These are phyloP conservation scores for Symphodus melops DNA, from an alignment of 2,113 vertebrate species.

Conservation along the genomic window DNA sequence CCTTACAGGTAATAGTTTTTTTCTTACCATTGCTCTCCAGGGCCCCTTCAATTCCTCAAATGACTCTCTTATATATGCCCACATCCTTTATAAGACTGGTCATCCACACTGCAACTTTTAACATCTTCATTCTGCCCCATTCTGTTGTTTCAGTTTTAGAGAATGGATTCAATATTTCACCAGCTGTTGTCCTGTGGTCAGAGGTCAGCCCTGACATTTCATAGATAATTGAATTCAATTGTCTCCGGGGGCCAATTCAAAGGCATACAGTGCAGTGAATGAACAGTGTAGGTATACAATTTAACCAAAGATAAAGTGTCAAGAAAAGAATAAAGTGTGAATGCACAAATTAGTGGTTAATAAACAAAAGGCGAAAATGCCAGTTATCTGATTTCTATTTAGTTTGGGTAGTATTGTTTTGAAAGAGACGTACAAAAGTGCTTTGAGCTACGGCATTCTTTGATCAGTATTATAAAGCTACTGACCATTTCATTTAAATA, in stretches of 20 bases:
- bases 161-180: neutral
- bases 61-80: conserved; percentile 35
- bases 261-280: too few relatives aligned
- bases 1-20: conserved; percentile 36
- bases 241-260: too few relatives aligned
- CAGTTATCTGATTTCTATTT: too few relatives aligned
- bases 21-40: conserved; percentile 46
- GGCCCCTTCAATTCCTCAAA: conserved; percentile 52
- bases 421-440: neutral
- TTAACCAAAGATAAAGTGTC: too few relatives aligned
- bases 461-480: neutral
- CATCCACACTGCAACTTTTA: conserved; percentile 20
- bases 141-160: neutral
- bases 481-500: too few relatives aligned
- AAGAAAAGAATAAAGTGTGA: too few relatives aligned
- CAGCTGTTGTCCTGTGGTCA: neutral
- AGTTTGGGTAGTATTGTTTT: neutral
- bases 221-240: too few relatives aligned
- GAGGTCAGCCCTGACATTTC: neutral
- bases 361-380: neutral
- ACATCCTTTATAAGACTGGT: conserved; percentile 25
- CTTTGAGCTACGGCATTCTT: neutral
- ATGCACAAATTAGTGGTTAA: neutral
- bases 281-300: too few relatives aligned
- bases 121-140: neutral